Percentiles rank a stretch among this genome's conserved stretches.
phyloP scores from a whole-genome alignment of 2,888 invertebrate species.

The Erannis defoliaria region DNA sequence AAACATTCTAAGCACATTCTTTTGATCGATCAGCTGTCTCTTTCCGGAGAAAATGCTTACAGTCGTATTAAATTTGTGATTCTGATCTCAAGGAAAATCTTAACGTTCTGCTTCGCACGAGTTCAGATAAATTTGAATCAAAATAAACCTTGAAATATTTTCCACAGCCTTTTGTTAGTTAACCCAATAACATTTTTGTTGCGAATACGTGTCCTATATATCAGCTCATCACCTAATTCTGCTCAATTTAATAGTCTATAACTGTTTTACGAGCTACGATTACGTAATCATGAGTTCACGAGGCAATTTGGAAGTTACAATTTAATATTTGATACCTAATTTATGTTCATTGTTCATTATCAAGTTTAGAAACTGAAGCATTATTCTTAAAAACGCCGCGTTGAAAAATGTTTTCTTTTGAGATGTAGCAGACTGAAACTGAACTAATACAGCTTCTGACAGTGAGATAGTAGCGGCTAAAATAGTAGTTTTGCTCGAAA shows the following conservation, averaged over 20 bases:
- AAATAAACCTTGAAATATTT: constrained; percentile 30
- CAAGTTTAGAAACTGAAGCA: constrained; percentile 40
- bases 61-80: constrained; percentile 29
- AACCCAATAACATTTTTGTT: constrained; percentile 33
- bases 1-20: constrained; percentile 43
- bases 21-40: constrained; percentile 40
- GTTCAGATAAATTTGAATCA: constrained; percentile 8
- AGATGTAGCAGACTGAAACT: constrained; percentile 19
- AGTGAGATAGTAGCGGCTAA: constrained; percentile 44
- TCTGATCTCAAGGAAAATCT: constrained; percentile 21
- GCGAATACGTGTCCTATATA: constrained; percentile 42
- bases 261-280: constrained; percentile 58
- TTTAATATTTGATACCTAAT: constrained; percentile 42
- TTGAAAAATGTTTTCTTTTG: not conserved
- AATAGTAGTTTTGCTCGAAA: constrained; percentile 45
- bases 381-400: not conserved
- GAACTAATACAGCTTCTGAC: constrained; percentile 37
- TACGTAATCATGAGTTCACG: constrained; percentile 49
- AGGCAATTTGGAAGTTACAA: constrained; percentile 50
- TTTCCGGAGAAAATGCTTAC: constrained; percentile 35
- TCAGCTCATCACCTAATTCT: constrained; percentile 51
- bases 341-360: constrained; percentile 41
- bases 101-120: not conserved
- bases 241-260: constrained; percentile 61
- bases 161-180: constrained; percentile 40